phyloP scores from a whole-genome alignment of 2,113 vertebrate species.

The Sorex fumeus region DNA sequence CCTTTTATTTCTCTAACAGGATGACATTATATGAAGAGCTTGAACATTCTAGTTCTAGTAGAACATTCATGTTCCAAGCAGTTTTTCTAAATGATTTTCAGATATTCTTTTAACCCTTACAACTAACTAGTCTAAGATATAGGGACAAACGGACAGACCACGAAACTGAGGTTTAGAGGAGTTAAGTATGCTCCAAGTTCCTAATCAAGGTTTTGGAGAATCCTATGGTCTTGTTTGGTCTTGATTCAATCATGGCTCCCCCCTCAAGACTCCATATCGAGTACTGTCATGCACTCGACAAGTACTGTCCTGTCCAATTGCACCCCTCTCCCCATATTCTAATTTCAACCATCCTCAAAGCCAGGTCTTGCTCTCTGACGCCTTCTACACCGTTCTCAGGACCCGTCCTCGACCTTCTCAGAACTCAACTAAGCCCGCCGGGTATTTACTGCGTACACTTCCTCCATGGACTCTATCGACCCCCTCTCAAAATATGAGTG shows the following conservation, averaged over 20 bases:
- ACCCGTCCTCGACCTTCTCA: slow-evolving; percentile 6
- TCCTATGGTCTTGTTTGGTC: neutral
- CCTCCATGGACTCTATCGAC: neutral
- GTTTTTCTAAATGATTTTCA: neutral
- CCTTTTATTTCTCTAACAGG: neutral
- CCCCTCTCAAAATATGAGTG: neutral
- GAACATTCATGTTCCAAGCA: neutral
- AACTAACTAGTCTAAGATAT: neutral
- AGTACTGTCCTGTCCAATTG: neutral
- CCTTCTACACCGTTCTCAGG: slow-evolving; percentile 35
- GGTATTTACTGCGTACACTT: neutral
- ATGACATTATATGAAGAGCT: neutral
- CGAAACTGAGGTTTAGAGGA: neutral
- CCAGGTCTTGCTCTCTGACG: neutral
- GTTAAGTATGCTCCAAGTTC: neutral
- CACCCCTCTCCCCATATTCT: neutral
- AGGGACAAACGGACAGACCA: neutral
- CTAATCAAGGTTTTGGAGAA: neutral
- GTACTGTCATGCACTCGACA: neutral
- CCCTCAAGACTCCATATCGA: neutral
- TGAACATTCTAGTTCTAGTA: neutral
- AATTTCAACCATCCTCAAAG: neutral
- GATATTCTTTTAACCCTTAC: neutral
- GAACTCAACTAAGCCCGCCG: slow-evolving; percentile 4
- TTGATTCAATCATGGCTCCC: slow-evolving; percentile 11